Evolutionary conservation across 2,797 vertebrate genomes (phyloP).

Genomic region (Smutsia temminckii): DNA sequence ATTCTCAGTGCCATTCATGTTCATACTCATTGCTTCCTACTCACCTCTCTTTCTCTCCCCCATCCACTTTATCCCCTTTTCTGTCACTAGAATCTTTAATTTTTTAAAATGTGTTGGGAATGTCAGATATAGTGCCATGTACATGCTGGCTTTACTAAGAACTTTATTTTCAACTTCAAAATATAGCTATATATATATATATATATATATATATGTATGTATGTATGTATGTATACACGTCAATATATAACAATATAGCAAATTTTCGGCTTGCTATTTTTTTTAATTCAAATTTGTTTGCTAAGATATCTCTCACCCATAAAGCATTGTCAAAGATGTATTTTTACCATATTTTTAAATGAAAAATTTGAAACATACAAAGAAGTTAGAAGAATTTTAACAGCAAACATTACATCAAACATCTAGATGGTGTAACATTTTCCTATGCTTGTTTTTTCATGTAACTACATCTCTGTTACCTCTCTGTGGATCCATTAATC

Average conservation of each 20-base stretch:
- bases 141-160: neutral
- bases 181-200: no score
- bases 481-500: neutral
- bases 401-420: neutral
- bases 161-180: neutral
- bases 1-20: neutral
- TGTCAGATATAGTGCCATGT: neutral
- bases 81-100: neutral
- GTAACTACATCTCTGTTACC: neutral
- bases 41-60: neutral
- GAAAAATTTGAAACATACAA: neutral
- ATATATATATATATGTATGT: no score
- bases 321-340: neutral
- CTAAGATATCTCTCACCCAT: neutral
- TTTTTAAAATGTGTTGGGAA: neutral
- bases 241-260: no score
- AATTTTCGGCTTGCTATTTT: neutral
- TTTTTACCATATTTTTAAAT: conserved; percentile 18
- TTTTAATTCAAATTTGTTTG: neutral
- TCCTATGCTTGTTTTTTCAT: neutral
- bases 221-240: no score
- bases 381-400: conserved; percentile 15
- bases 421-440: neutral
- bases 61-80: neutral
- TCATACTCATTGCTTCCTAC: neutral